These are phyloP conservation scores for Suncus etruscus DNA, from an alignment of 2,113 vertebrate genomes.

Conservation along the genomic window DNA sequence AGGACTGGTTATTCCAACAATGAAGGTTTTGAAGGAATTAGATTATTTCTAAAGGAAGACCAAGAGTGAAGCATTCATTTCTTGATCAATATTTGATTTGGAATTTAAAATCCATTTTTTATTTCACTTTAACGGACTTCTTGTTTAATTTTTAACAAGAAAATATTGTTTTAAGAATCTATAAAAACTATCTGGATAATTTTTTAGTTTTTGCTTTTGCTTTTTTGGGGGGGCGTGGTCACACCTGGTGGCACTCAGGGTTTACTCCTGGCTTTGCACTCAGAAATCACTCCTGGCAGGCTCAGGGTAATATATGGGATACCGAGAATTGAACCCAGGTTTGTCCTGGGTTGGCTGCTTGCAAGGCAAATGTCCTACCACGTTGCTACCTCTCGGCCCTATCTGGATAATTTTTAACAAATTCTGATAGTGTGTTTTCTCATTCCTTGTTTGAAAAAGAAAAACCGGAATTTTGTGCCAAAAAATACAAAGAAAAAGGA, in stretches of 20 bases:
- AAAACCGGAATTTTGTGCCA: not conserved
- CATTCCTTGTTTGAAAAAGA: slow-evolving; percentile 44
- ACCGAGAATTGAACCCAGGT: no score
- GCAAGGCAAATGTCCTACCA: no score
- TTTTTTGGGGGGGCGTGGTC: no score
- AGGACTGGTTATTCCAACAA: not conserved
- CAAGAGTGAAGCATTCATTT: not conserved
- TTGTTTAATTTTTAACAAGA: not conserved
- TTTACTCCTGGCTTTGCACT: no score
- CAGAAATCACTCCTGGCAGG: no score
- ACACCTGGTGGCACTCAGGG: no score
- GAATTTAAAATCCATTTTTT: not conserved
- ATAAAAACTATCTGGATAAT: not conserved
- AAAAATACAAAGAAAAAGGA: not conserved
- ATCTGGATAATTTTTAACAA: not conserved
- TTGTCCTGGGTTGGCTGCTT: no score
- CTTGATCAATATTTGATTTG: not conserved
- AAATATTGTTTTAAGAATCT: slow-evolving; percentile 44
- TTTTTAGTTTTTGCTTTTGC: not conserved
- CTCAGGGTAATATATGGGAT: no score
- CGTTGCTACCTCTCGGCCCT: no score
- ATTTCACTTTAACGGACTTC: no score
- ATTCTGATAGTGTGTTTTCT: not conserved
- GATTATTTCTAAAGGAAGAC: not conserved
- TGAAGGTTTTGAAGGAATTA: not conserved